Evolutionary conservation across 2,888 invertebrate species (phyloP).

Genomic region (Tupiocoris notatus): DNA sequence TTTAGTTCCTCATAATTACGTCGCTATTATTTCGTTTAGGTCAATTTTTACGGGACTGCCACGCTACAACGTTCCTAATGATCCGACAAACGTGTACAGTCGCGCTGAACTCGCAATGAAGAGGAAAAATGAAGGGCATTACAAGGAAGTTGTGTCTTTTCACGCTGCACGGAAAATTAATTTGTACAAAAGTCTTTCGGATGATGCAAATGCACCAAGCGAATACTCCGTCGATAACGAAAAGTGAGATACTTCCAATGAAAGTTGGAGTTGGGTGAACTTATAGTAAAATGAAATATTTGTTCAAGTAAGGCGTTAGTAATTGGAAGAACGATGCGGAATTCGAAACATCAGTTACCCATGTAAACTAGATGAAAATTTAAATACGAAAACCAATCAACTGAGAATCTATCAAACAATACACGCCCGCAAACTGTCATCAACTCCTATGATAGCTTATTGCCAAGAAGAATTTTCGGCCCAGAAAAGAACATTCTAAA

Average conservation of each 20-base stretch:
- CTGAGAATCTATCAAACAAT: too few relatives aligned
- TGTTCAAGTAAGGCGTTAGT: too few relatives aligned
- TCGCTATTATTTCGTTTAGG: slow-evolving; percentile 42
- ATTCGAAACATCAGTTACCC: too few relatives aligned
- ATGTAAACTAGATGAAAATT: too few relatives aligned
- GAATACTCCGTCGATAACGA: slow-evolving; percentile 30
- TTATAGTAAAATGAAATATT: background rate
- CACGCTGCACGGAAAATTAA: slow-evolving; percentile 6
- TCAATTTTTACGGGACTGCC: slow-evolving; percentile 53
- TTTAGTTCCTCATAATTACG: background rate
- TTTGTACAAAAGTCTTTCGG: slow-evolving; percentile 12
- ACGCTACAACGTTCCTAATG: slow-evolving; percentile 48
- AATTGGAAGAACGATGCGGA: too few relatives aligned
- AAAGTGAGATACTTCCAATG: slow-evolving; percentile 15
- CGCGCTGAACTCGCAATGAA: slow-evolving; percentile 48
- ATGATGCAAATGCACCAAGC: background rate
- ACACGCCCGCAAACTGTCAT: too few relatives aligned
- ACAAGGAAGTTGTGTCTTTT: background rate
- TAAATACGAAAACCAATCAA: too few relatives aligned
- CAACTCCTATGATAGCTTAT: too few relatives aligned
- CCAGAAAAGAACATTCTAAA: too few relatives aligned
- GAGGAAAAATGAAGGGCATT: slow-evolving; percentile 16
- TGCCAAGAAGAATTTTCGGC: too few relatives aligned
- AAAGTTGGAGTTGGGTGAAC: background rate
- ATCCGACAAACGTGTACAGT: slow-evolving; percentile 50